Evolutionary conservation across 2,113 vertebrate genomes (phyloP).

Genomic region (Agelaius tricolor): DNA sequence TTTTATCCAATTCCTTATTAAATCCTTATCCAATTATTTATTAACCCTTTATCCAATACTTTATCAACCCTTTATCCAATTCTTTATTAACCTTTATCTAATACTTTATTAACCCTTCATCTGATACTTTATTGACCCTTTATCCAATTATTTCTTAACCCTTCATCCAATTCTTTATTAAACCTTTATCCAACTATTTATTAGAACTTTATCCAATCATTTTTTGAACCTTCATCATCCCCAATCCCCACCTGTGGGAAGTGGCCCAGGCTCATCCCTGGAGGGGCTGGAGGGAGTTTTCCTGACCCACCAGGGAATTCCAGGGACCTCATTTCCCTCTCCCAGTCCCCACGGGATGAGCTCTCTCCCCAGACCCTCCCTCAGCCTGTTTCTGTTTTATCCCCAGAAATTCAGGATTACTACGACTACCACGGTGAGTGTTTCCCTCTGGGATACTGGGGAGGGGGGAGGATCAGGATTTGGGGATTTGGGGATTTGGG

Average conservation of each 20-base stretch:
- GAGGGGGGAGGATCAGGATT: neutral
- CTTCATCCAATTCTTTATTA: neutral
- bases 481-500: neutral
- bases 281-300: neutral
- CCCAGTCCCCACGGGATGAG: too few relatives aligned
- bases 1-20: too few relatives aligned
- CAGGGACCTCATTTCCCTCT: neutral
- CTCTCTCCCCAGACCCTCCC: neutral
- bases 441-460: rapidly evolving
- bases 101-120: too few relatives aligned
- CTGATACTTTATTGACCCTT: neutral
- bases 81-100: too few relatives aligned
- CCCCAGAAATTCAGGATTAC: conserved; percentile 61
- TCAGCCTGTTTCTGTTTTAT: neutral
- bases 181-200: neutral
- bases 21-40: too few relatives aligned
- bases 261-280: neutral
- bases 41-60: too few relatives aligned
- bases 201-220: neutral
- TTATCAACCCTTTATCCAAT: too few relatives aligned
- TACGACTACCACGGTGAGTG: conserved; percentile 55
- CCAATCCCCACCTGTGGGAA: neutral
- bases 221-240: neutral
- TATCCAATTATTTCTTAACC: neutral
- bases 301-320: neutral